These are phyloP conservation scores for Calephelis nemesis DNA, from an alignment of 1,140 invertebrate species.

Conservation along the genomic window DNA sequence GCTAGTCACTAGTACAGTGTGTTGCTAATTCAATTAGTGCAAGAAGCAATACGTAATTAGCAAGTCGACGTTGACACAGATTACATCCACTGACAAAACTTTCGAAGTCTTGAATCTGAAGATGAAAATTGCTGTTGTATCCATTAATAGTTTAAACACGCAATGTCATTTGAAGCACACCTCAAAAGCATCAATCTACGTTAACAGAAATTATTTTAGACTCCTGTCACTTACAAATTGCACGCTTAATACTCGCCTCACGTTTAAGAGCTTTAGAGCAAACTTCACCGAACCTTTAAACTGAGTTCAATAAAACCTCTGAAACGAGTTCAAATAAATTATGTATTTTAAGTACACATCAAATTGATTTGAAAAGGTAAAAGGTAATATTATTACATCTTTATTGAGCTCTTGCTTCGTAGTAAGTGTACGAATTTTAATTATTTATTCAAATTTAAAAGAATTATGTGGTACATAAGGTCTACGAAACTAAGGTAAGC, in stretches of 20 bases:
- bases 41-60: slow-evolving; percentile 45
- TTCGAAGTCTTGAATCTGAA: slow-evolving; percentile 56
- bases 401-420: not conserved
- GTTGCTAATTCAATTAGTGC: slow-evolving; percentile 51
- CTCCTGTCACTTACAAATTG: slow-evolving; percentile 41
- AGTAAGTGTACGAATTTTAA: not conserved
- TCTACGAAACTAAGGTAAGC: too few relatives aligned
- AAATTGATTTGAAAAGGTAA: slow-evolving; percentile 9
- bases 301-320: slow-evolving; percentile 18
- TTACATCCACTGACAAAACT: slow-evolving; percentile 45
- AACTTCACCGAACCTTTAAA: slow-evolving; percentile 34
- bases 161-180: slow-evolving; percentile 35
- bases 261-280: not conserved
- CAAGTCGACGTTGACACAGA: slow-evolving; percentile 33
- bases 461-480: too few relatives aligned
- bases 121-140: slow-evolving; percentile 37
- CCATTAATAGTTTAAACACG: slow-evolving; percentile 38
- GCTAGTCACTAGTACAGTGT: not conserved
- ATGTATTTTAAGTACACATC: too few relatives aligned
- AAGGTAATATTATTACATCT: not conserved
- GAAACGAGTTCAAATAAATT: too few relatives aligned
- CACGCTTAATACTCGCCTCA: not conserved
- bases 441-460: too few relatives aligned
- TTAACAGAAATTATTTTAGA: slow-evolving; percentile 12
- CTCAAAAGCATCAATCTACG: slow-evolving; percentile 32